A percentile compares a stretch with the other conserved stretches of the same genome.
Evolutionary conservation across 1,140 invertebrate genomes (phyloP).

Genomic region (Pollicipes pollicipes): DNA sequence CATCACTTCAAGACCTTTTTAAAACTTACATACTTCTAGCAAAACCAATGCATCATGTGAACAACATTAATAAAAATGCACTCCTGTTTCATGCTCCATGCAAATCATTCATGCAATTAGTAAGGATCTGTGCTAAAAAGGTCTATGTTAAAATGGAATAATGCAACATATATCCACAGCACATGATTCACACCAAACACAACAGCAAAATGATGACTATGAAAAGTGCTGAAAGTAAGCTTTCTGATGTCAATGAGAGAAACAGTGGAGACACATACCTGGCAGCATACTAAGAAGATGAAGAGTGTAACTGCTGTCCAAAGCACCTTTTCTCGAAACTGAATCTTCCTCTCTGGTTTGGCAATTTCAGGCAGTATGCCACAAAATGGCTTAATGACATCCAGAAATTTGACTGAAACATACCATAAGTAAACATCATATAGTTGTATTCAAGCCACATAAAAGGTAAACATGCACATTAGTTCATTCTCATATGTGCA

Average conservation of each 20-base stretch:
- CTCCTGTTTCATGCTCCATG: too few relatives aligned
- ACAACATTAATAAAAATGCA: too few relatives aligned
- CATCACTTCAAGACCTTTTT: too few relatives aligned
- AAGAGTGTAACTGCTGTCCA: constrained; percentile 99
- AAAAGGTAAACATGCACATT: too few relatives aligned
- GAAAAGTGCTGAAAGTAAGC: not conserved
- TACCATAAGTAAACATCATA: not conserved
- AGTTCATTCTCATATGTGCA: too few relatives aligned
- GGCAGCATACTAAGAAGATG: constrained; percentile 99
- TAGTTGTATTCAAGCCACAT: constrained; percentile 4
- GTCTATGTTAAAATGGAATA: too few relatives aligned
- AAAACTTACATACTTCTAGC: too few relatives aligned
- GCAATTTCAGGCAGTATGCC: constrained; percentile 98
- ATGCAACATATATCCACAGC: too few relatives aligned
- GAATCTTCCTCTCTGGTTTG: constrained; percentile 99
- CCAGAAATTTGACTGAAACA: constrained; percentile 89
- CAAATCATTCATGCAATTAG: too few relatives aligned
- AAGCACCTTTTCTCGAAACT: constrained; percentile 99
- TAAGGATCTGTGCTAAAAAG: too few relatives aligned
- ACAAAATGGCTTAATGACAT: constrained; percentile 99
- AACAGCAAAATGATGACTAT: not conserved
- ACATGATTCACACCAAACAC: too few relatives aligned
- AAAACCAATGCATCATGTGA: too few relatives aligned
- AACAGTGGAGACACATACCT: constrained; percentile 42
- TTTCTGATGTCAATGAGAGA: not conserved